These are phyloP conservation scores for Sycophila texana DNA, from an alignment of 2,888 invertebrate genomes.

Conservation along the genomic window DNA sequence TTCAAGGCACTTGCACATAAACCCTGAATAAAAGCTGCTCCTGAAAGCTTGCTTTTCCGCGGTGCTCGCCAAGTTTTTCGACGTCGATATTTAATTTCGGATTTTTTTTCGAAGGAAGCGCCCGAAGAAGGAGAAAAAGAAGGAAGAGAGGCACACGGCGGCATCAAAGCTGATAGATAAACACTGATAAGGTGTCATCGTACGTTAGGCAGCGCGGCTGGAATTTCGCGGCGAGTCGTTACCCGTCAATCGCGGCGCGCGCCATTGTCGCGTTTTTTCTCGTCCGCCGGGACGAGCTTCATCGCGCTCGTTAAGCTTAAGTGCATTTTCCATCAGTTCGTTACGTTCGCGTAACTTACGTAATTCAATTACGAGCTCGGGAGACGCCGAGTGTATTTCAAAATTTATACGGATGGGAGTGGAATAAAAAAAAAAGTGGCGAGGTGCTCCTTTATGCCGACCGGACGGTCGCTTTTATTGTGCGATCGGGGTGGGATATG, in stretches of 20 bases:
- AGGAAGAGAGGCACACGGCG: neutral
- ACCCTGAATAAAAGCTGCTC: no score
- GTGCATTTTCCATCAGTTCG: slow-evolving; percentile 55
- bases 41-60: no score
- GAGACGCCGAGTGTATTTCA: slow-evolving; percentile 38
- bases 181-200: slow-evolving; percentile 49
- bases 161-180: slow-evolving; percentile 49
- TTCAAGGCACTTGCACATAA: no score
- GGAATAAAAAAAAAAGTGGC: slow-evolving; percentile 15
- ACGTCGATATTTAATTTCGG: no score
- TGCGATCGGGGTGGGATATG: slow-evolving; percentile 35
- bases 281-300: slow-evolving; percentile 1
- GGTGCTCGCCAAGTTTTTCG: no score
- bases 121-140: no score
- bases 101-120: no score
- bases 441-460: slow-evolving; percentile 30
- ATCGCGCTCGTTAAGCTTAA: slow-evolving; percentile 55
- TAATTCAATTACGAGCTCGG: slow-evolving; percentile 52
- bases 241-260: slow-evolving; percentile 46
- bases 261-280: slow-evolving; percentile 19
- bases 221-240: slow-evolving; percentile 48
- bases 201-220: slow-evolving; percentile 18
- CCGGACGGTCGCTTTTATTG: slow-evolving; percentile 43
- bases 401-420: slow-evolving; percentile 44
- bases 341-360: slow-evolving; percentile 54